phyloP scores from a whole-genome alignment of 2,888 invertebrate genomes.

The Hemicrepidius hirtus region DNA sequence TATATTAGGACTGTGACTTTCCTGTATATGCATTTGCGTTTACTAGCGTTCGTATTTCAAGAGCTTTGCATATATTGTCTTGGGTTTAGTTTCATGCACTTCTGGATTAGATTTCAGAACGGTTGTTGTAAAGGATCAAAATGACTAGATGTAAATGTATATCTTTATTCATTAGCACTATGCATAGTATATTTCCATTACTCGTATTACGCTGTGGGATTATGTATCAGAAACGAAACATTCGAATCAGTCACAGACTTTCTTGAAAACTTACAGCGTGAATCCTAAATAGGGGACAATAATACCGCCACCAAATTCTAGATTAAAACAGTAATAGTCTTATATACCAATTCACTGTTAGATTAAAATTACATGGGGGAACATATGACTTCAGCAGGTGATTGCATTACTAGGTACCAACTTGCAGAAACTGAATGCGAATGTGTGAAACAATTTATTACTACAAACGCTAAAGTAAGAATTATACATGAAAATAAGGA shows the following conservation, averaged over 20 bases:
- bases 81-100: slow-evolving; percentile 48
- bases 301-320: too few species aligned
- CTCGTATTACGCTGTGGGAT: slow-evolving; percentile 12
- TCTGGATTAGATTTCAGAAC: slow-evolving; percentile 44
- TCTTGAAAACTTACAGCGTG: too few species aligned
- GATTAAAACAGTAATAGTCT: too few species aligned
- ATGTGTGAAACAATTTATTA: too few species aligned
- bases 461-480: too few species aligned
- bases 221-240: slow-evolving; percentile 1
- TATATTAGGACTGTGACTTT: slow-evolving; percentile 34
- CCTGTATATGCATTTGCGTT: slow-evolving; percentile 36
- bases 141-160: slow-evolving; percentile 39
- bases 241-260: background rate
- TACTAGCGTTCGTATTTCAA: slow-evolving; percentile 35
- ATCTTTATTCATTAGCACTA: slow-evolving; percentile 43
- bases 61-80: slow-evolving; percentile 49
- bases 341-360: too few species aligned
- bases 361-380: too few species aligned
- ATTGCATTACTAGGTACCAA: too few species aligned
- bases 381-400: too few species aligned
- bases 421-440: too few species aligned
- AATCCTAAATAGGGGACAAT: too few species aligned
- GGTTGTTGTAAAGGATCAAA: slow-evolving; percentile 23
- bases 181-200: background rate
- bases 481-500: too few species aligned